Percentiles rank a stretch among this genome's conserved stretches.
Evolutionary conservation across 2,888 invertebrate species (phyloP).

Genomic region (Coleophora deauratella): DNA sequence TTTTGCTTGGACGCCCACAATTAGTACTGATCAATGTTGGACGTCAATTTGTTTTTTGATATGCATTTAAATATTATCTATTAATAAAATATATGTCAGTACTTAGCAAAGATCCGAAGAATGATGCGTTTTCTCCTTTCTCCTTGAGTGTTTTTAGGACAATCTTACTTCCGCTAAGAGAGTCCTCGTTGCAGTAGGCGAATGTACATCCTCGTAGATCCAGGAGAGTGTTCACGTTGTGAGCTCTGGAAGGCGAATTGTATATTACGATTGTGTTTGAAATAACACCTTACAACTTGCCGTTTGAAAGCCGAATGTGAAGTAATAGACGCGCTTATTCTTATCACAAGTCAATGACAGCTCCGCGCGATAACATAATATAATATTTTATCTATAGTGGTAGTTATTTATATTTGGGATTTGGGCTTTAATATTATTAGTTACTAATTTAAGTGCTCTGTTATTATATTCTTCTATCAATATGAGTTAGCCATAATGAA

Average conservation of each 20-base stretch:
- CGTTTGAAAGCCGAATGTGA: conserved; percentile 39
- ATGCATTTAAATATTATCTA: too few species aligned
- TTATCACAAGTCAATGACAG: conserved; percentile 61
- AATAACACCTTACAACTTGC: conserved; percentile 28
- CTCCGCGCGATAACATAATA: conserved; percentile 52
- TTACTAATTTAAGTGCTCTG: too few species aligned
- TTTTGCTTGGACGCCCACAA: too few species aligned
- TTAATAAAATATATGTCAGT: conserved; percentile 14
- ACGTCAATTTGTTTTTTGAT: too few species aligned
- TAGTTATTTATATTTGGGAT: conserved; percentile 26
- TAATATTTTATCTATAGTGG: conserved; percentile 42
- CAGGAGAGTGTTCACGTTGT: conserved; percentile 70
- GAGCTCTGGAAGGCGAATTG: conserved; percentile 50
- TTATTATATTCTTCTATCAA: too few species aligned
- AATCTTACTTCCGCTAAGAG: conserved; percentile 71
- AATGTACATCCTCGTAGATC: conserved; percentile 74
- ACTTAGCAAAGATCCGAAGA: conserved; percentile 75
- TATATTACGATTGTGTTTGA: neutral
- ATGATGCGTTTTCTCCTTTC: conserved; percentile 75
- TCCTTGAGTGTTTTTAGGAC: conserved; percentile 67
- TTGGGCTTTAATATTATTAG: neutral
- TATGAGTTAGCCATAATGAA: too few species aligned
- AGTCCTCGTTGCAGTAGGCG: conserved; percentile 69
- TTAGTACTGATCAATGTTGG: too few species aligned
- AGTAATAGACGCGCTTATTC: conserved; percentile 44